Conservation (phyloP, 2,113 vertebrate species). For the Prionailurus bengalensis region DNA sequence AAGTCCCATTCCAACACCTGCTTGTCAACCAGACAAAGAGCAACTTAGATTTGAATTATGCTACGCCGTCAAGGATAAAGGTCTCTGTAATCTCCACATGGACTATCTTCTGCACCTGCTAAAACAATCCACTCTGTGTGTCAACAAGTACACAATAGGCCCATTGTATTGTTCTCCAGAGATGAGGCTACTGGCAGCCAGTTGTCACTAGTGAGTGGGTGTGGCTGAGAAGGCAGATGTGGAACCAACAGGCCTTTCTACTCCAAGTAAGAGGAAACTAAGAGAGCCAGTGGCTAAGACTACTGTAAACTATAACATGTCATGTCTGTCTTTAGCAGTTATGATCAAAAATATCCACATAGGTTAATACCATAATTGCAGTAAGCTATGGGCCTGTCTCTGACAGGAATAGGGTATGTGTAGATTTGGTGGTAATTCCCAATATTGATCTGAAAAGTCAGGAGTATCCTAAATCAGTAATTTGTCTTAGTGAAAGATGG, state of each 20-base stretch:
- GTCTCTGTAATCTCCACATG: slow-evolving; percentile 76
- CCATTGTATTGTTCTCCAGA: slow-evolving; percentile 76
- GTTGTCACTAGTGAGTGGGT: slow-evolving; percentile 75
- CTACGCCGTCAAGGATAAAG: slow-evolving; percentile 76
- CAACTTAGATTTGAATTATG: slow-evolving; percentile 75
- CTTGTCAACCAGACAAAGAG: slow-evolving; percentile 74
- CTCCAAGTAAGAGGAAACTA: slow-evolving; percentile 53
- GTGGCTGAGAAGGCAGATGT: slow-evolving; percentile 76
- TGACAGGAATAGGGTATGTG: slow-evolving; percentile 43
- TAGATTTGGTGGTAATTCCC: slow-evolving; percentile 40
- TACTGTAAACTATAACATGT: slow-evolving; percentile 38
- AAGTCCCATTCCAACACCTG: slow-evolving; percentile 72
- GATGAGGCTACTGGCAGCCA: slow-evolving; percentile 75
- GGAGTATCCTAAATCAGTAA: slow-evolving; percentile 32
- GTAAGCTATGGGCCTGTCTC: slow-evolving; percentile 30
- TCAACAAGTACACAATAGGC: slow-evolving; percentile 80
- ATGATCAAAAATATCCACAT: background rate
- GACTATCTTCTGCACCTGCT: slow-evolving; percentile 83
- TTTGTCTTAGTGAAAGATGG: slow-evolving; percentile 28
- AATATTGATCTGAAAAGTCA: slow-evolving; percentile 22
- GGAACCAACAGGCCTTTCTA: slow-evolving; percentile 67
- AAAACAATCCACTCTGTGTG: slow-evolving; percentile 82
- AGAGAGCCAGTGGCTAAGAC: slow-evolving; percentile 41
- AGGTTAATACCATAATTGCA: slow-evolving; percentile 35
- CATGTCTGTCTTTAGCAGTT: slow-evolving; percentile 53